These are phyloP conservation scores for Eilema sororculum DNA, from an alignment of 2,888 invertebrate species.

Conservation along the genomic window DNA sequence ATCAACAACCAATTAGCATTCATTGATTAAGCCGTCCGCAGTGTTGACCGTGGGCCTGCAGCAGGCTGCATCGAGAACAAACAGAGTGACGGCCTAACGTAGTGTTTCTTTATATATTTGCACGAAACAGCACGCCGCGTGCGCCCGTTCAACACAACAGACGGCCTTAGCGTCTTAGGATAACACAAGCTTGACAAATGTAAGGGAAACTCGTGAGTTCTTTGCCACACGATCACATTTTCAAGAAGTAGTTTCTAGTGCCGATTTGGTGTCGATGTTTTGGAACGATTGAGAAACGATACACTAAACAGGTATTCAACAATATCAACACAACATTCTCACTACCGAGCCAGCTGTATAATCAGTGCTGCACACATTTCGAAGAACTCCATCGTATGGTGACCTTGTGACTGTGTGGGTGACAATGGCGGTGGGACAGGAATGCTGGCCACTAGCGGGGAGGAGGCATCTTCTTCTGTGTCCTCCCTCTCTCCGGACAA, in stretches of 20 bases:
- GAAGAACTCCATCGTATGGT: constrained; percentile 99
- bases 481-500: constrained; percentile 92
- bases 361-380: constrained; percentile 99
- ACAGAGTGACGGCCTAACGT: not conserved
- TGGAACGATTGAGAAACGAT: not conserved
- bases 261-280: not conserved
- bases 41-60: not conserved
- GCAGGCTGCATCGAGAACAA: no score
- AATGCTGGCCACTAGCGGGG: constrained; percentile 56
- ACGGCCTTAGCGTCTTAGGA: no score
- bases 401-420: constrained; percentile 86
- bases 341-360: constrained; percentile 97
- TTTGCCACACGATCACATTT: not conserved
- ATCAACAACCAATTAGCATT: not conserved
- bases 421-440: constrained; percentile 60
- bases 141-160: no score
- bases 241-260: no score
- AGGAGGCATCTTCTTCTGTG: constrained; percentile 70
- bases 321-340: not conserved
- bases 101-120: not conserved
- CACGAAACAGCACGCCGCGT: not conserved
- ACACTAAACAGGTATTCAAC: constrained; percentile 1
- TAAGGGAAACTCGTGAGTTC: not conserved
- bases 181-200: not conserved
- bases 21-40: not conserved